Evolutionary conservation across 2,888 invertebrate genomes (phyloP), one percentile per base, ranked within the genome.

Genomic region (Dryobota labecula): DNA sequence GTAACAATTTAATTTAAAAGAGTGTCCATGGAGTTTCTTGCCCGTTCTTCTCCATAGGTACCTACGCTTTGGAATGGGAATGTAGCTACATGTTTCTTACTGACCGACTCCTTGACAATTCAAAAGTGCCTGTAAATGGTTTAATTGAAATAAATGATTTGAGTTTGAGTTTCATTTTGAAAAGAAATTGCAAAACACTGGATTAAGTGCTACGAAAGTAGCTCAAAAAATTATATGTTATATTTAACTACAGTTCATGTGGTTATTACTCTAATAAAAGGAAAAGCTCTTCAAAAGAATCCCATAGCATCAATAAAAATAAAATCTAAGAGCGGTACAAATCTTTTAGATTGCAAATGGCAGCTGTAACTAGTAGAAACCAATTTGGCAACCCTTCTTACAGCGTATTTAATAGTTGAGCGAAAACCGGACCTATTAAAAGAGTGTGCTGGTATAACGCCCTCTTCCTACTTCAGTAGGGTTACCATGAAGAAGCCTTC

Each of bases 301-400:
- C 73, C 62, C 65, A 66, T 51, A 74, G 74, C 53, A 54, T 63
- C 38, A 67, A 78, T 84, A 79, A 84, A 80, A 84, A 82, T 84
- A 78, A 79, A 84, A 76, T 70, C 68, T 70, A 74, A 85, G 67
- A 56, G 66, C 18, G 27, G 76, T 79, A 76, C 82, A 76, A 77
- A 81, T 83, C 75, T 77, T 66, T 77, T 70, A 80, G 77, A 82
- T 85, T 83, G 80, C 77, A 74, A 83, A 82, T 80, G 76, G 80
- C 77, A 69, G 76, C 64, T 68, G 58, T 53, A 81, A 78, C 80
- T 38, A 78, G 76, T 83, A 79, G 87, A 82, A 84, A 84, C 87
- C 88, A 84, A 88, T 88, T 88, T 88, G 88, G 87, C 87, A 88
- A 66, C 75, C 62, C 79, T 62, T 86, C 86, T 84, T 80, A 74